Conservation (phyloP, 2,888 invertebrate genomes). For the Cosmopolites sordidus region DNA sequence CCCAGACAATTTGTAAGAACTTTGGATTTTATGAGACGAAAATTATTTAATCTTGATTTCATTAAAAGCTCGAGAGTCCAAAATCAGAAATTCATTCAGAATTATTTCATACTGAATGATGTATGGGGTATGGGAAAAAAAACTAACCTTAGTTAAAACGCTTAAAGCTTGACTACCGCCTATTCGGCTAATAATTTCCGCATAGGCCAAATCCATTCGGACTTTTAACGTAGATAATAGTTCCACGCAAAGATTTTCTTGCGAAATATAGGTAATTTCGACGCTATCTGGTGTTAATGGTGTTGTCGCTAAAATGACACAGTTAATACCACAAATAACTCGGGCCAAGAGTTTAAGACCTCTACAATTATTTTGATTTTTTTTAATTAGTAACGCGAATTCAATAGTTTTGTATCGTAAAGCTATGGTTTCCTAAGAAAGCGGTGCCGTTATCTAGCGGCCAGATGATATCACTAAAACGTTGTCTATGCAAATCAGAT, state of each 20-base stretch:
- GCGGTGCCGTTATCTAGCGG: too few relatives aligned
- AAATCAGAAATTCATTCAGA: background rate
- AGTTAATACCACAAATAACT: too few relatives aligned
- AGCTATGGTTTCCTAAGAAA: too few relatives aligned
- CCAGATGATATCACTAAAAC: too few relatives aligned
- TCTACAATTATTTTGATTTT: too few relatives aligned
- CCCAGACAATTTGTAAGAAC: too few relatives aligned
- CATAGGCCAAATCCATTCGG: slow-evolving; percentile 73
- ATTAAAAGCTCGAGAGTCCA: background rate
- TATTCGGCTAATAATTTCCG: slow-evolving; percentile 66
- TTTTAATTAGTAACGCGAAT: too few relatives aligned
- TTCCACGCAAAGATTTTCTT: slow-evolving; percentile 58
- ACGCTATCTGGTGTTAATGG: slow-evolving; percentile 35
- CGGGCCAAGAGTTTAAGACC: too few relatives aligned
- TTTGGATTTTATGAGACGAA: too few relatives aligned
- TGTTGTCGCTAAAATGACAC: slow-evolving; percentile 35
- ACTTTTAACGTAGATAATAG: slow-evolving; percentile 74
- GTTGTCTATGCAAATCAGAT: too few relatives aligned
- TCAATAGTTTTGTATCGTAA: too few relatives aligned
- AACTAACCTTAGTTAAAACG: slow-evolving; percentile 45
- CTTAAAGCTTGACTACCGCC: slow-evolving; percentile 48
- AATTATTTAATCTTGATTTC: background rate
- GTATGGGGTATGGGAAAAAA: too few relatives aligned
- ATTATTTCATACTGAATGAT: background rate
- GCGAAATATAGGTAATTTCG: slow-evolving; percentile 32